These are phyloP conservation scores for Torymus aiolomorphi DNA, from an alignment of 2,888 invertebrate genomes.

Conservation along the genomic window DNA sequence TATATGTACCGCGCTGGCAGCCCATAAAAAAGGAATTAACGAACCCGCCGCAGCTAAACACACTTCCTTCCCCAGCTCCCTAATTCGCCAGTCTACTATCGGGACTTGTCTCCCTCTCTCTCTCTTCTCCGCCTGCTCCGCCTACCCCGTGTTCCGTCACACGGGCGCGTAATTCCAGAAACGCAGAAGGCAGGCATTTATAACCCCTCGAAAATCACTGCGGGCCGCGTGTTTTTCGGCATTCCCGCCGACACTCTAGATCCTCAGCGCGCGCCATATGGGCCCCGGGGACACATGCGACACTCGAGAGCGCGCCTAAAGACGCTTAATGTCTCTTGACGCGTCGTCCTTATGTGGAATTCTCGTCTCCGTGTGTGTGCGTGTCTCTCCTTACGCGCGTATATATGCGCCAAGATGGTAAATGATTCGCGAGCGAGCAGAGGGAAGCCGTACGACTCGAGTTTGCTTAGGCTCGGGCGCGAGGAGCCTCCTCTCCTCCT, in stretches of 20 bases:
- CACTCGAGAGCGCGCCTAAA: constrained; percentile 33
- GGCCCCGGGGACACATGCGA: constrained; percentile 42
- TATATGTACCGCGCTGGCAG: neutral
- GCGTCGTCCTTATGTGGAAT: neutral
- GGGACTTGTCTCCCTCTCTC: neutral
- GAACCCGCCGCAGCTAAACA: neutral
- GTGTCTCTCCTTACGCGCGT: too few species aligned
- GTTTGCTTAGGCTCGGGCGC: constrained; percentile 3
- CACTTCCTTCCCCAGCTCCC: neutral
- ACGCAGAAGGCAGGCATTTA: constrained; percentile 14
- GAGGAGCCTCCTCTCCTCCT: neutral
- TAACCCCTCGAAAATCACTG: constrained; percentile 12
- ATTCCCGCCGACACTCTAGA: constrained; percentile 5
- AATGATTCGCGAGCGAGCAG: too few species aligned
- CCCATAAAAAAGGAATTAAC: neutral
- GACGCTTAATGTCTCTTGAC: constrained; percentile 26
- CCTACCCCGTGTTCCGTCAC: constrained; percentile 7
- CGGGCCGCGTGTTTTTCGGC: constrained; percentile 37
- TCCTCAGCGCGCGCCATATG: constrained; percentile 41
- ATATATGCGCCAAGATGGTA: too few species aligned
- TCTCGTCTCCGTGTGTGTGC: too few species aligned
- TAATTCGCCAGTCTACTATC: neutral
- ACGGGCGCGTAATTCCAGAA: constrained; percentile 46
- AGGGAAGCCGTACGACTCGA: neutral
- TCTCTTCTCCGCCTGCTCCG: neutral